Conservation (phyloP, 30 jellyfish, hydroid and myxozoan genomes). For the Nemopilema nomurai region DNA sequence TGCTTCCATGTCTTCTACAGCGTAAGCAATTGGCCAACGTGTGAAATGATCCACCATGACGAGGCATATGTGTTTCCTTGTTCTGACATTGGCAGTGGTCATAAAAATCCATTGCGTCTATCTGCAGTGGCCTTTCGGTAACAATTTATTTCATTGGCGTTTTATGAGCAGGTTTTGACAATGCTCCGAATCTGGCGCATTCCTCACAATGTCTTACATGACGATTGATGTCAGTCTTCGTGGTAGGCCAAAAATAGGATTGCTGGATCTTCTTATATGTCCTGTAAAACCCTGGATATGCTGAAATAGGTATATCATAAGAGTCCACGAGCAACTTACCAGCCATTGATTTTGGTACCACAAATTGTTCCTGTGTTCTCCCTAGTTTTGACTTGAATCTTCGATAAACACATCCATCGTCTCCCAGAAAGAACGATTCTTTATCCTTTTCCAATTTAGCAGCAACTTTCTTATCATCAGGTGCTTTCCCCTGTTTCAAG, state of each 20-base stretch:
- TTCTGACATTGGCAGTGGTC: conserved; percentile 42
- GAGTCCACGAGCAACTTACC: conserved; percentile 40
- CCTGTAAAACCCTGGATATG: conserved; percentile 40
- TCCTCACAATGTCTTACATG: no score
- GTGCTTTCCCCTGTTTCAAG: conserved; percentile 1
- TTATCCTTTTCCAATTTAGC: conserved; percentile 29
- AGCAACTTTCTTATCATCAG: conserved; percentile 25
- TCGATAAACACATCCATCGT: conserved; percentile 46
- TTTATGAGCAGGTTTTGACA: conserved; percentile 46
- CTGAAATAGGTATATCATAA: conserved; percentile 38
- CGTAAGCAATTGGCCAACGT: no score
- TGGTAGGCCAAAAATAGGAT: conserved; percentile 44
- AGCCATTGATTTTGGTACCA: conserved; percentile 44
- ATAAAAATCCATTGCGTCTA: conserved; percentile 41
- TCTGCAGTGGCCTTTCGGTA: conserved; percentile 46
- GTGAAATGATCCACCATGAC: no score
- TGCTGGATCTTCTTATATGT: conserved; percentile 30
- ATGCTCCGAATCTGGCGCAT: conserved; percentile 20
- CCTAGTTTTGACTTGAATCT: conserved; percentile 31
- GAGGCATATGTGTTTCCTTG: no score
- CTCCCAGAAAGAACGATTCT: conserved; percentile 30
- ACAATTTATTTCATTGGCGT: conserved; percentile 51
- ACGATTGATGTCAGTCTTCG: conserved; percentile 46
- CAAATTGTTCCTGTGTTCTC: conserved; percentile 34
- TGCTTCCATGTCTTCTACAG: no score